Percentiles rank a stretch among this genome's conserved stretches.
phyloP scores from a whole-genome alignment of 2,888 invertebrate species.

The Halocaridina rubra region DNA sequence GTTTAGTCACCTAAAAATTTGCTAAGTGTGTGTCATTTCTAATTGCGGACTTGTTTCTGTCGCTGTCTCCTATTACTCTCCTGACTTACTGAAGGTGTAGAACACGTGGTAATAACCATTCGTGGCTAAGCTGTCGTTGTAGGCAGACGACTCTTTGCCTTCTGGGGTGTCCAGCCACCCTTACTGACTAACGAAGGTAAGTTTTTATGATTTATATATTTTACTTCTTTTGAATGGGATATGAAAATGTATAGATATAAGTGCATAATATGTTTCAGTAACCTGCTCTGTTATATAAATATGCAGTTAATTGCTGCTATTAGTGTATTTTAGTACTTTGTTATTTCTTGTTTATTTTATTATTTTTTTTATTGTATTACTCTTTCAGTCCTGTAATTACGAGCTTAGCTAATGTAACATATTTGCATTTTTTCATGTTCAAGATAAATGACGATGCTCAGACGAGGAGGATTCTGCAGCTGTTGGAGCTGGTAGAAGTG shows the following conservation, averaged over 20 bases:
- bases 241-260: background rate
- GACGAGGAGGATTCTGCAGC: background rate
- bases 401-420: constrained; percentile 8
- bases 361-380: background rate
- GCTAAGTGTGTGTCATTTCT: background rate
- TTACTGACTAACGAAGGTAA: background rate
- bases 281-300: background rate
- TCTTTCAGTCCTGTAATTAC: background rate
- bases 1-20: background rate
- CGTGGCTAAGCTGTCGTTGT: background rate
- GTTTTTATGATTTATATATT: background rate
- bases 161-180: background rate
- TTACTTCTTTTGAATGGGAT: background rate
- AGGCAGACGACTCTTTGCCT: background rate
- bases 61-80: background rate
- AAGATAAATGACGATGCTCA: background rate
- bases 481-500: background rate
- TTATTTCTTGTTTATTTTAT: background rate
- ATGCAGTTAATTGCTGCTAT: background rate
- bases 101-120: background rate
- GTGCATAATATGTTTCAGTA: background rate
- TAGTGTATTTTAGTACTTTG: background rate
- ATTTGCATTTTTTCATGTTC: background rate
- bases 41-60: background rate
- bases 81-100: background rate